Evolutionary conservation across 2,797 vertebrate species (phyloP).

Genomic region (Catamblyrhynchus diadema): DNA sequence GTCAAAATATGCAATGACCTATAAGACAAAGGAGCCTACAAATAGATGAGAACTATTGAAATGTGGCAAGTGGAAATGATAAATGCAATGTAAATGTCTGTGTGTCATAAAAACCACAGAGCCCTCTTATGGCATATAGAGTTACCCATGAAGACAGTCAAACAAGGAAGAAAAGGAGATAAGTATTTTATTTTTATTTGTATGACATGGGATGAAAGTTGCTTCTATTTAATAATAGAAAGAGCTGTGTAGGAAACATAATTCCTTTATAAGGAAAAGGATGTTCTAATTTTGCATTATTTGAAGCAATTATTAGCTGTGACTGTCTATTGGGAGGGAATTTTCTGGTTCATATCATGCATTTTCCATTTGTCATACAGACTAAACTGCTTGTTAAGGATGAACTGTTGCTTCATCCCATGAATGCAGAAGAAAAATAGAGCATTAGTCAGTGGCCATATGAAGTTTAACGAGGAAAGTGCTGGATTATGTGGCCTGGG

Average conservation of each 20-base stretch:
- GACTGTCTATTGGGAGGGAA: neutral
- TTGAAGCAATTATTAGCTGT: neutral
- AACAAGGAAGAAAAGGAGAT: neutral
- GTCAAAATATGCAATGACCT: neutral
- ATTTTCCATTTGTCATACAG: neutral
- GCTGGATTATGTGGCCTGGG: neutral
- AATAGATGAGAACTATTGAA: neutral
- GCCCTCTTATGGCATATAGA: fast-evolving
- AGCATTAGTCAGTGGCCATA: neutral
- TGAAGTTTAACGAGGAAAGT: neutral
- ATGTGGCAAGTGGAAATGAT: neutral
- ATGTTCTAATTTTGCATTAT: neutral
- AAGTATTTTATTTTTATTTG: neutral
- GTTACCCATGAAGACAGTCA: neutral
- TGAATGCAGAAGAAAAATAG: neutral
- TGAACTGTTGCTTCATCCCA: neutral
- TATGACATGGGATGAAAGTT: neutral
- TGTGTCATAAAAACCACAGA: neutral
- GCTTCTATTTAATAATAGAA: neutral
- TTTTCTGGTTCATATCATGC: neutral
- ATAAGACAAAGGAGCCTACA: neutral
- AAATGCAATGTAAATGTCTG: neutral
- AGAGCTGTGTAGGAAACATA: neutral
- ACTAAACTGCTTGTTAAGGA: neutral
- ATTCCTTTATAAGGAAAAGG: neutral